Evolutionary conservation across 1,140 invertebrate species (phyloP).

Genomic region (Pomacea maculata): DNA sequence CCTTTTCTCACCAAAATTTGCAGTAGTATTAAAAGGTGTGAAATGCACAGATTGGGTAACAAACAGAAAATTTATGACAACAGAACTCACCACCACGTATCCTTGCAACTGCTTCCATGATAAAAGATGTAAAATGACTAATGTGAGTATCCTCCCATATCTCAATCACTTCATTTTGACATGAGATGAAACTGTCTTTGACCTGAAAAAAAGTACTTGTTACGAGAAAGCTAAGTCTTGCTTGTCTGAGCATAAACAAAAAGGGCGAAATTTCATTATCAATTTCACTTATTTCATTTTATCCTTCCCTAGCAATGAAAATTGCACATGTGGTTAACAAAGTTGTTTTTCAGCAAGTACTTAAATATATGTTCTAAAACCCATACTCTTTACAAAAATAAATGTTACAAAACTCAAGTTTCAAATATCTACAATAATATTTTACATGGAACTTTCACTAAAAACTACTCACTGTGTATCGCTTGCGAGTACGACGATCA

Average conservation of each 20-base stretch:
- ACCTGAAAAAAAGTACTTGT: conserved; percentile 43
- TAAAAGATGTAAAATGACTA: conserved; percentile 51
- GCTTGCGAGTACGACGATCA: conserved; percentile 56
- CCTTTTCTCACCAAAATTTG: neutral
- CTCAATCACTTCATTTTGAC: conserved; percentile 43
- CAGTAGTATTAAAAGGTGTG: neutral
- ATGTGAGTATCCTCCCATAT: conserved; percentile 51
- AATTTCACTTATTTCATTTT: too few relatives aligned
- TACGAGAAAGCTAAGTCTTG: too few relatives aligned
- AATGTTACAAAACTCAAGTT: neutral
- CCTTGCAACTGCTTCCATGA: conserved; percentile 49
- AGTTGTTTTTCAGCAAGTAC: too few relatives aligned
- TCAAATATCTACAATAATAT: too few relatives aligned
- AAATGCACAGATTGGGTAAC: neutral
- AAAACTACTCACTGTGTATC: conserved; percentile 52
- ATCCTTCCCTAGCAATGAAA: too few relatives aligned
- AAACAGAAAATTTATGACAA: neutral
- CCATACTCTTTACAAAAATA: neutral
- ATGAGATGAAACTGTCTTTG: conserved; percentile 57
- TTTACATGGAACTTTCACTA: too few relatives aligned
- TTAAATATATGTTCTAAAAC: neutral
- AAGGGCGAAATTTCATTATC: too few relatives aligned
- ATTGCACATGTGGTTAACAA: too few relatives aligned
- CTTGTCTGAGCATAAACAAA: neutral
- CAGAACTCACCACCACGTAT: conserved; percentile 38